Evolutionary conservation across 2,888 invertebrate genomes (phyloP), one percentile per base, ranked within the genome.

Genomic region (Corbicula japonica): DNA sequence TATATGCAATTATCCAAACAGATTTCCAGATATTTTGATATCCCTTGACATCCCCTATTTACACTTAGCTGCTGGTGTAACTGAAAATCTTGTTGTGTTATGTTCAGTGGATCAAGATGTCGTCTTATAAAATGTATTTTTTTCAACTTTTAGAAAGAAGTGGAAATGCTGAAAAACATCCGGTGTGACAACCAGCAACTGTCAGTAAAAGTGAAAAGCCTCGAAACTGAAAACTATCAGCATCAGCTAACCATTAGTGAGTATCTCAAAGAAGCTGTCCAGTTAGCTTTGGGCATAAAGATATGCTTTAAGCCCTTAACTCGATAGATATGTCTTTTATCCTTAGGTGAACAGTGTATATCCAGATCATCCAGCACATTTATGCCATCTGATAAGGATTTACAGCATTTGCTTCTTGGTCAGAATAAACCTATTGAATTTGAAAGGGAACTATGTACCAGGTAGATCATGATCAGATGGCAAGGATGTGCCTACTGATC

Each of bases 81-180:
- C n/a, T 50, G 12, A 50, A 50, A 50, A 15, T 50, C 12, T 8
- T n/a, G n/a, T n/a, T n/a, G n/a, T n/a, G n/a, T n/a, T n/a, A n/a
- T n/a, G n/a, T n/a, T n/a, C n/a, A n/a, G n/a, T 41, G 41, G 10
- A 41, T 41, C 18, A 41, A 12, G 10, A 41, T 41, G 18, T 41
- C 41, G 10, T 15, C 41, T 15, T 15, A 10, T 15, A 41, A 41
- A 41, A 41, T 41, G 41, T 41, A 12, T 10, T 41, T 41, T 41
- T 41, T 15, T 15, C 41, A 10, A 52, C 21, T 75, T 74, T 3
- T 61, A 85, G 85, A 83, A 74, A 77, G 85, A 85, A 41, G 46
- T 70, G 18, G 81, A 81, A 32, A 46, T 62, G 28, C 30, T 77
- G 54, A 75, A 75, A 41, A 62, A 75, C 6, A 50, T 66, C 2